Base-by-base conservation (phyloP, 2,113 vertebrate species). In the Ammodytes dubius region DNA sequence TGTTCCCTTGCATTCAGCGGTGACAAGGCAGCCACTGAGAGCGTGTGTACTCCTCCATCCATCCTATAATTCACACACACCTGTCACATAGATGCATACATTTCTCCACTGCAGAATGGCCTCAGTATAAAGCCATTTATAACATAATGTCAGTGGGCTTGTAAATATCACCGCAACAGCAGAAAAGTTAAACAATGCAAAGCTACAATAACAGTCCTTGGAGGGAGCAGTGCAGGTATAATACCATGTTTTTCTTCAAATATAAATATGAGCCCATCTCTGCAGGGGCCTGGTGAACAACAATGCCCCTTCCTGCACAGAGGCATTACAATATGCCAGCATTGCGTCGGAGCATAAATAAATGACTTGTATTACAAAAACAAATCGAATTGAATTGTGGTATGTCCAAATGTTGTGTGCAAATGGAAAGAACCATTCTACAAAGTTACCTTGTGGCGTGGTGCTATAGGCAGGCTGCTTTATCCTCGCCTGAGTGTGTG, bases 1-100 rank as follows among this genome's bases (percentile, higher is more conserved):
- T 88, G 68, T 87, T 88, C 50, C 46, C 64, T 78, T 67, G 15
- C 79, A 79, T 79, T 84, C 80, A 14, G 64, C n/a, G 8, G 12
- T 53, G 67, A 82, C 77, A 0, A 64, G 35, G 77, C 77, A 72
- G 74, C 67, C 45, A 47, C 63, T n/a, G 74, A 67, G 53, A 45
- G 45, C 15, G 66, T 70, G 72, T 72, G 57, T 64, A 35, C 65
- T 72, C 60, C 74, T 59, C 56, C 66, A 81, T 82, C 8, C 37
- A 81, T 83, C 61, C 40, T 56, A 68, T 90, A 82, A 88, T 83
- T 91, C 85, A 88, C 69, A 60, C 61, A 82, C 81, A 85, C 79
- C 80, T 87, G 87, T 79, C 84, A 84, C 73, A 61, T 7, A 42
- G 47, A 74, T 73, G 87, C 83, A 80, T 85, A 69, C 73, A 73